phyloP scores from a whole-genome alignment of 2,797 vertebrate species.

The Adrianichthys oophorus region DNA sequence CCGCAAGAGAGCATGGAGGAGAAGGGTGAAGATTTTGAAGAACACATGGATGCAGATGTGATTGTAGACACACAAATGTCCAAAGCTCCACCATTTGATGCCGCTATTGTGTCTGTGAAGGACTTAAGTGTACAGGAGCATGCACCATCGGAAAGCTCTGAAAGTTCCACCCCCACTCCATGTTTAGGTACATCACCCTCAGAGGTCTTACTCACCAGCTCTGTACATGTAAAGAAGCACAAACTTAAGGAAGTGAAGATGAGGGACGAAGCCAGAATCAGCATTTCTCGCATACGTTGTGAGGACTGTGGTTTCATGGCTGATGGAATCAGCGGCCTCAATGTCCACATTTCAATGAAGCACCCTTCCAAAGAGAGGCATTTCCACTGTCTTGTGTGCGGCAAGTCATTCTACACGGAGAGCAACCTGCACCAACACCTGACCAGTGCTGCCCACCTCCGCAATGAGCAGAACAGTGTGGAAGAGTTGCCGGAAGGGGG shows the following conservation, averaged over 20 bases:
- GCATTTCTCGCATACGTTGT: slow-evolving; percentile 84
- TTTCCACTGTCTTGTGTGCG: slow-evolving; percentile 95
- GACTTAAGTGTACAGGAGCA: slow-evolving; percentile 74
- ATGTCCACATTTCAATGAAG: slow-evolving; percentile 98
- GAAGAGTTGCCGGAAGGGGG: slow-evolving; percentile 95
- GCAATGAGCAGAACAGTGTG: slow-evolving; percentile 92
- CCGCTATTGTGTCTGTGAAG: slow-evolving; percentile 89
- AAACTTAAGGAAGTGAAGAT: slow-evolving; percentile 45
- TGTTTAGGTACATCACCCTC: slow-evolving; percentile 48
- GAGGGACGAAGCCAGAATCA: slow-evolving; percentile 44
- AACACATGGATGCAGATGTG: slow-evolving; percentile 34
- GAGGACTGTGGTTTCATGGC: slow-evolving; percentile 97
- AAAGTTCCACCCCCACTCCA: slow-evolving; percentile 54
- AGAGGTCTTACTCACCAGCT: slow-evolving; percentile 6
- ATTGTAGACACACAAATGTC: slow-evolving; percentile 66
- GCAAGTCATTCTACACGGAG: slow-evolving; percentile 97
- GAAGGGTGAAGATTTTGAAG: slow-evolving; percentile 10
- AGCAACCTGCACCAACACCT: slow-evolving; percentile 98
- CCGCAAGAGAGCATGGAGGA: slow-evolving; percentile 28
- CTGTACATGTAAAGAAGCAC: slow-evolving; percentile 49
- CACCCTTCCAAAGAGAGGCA: slow-evolving; percentile 96
- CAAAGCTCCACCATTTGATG: slow-evolving; percentile 83
- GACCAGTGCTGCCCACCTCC: slow-evolving; percentile 90
- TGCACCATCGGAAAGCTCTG: slow-evolving; percentile 52
- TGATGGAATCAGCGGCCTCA: slow-evolving; percentile 93